phyloP scores from a whole-genome alignment of 2,888 invertebrate genomes.

The Pristionchus arcanus region DNA sequence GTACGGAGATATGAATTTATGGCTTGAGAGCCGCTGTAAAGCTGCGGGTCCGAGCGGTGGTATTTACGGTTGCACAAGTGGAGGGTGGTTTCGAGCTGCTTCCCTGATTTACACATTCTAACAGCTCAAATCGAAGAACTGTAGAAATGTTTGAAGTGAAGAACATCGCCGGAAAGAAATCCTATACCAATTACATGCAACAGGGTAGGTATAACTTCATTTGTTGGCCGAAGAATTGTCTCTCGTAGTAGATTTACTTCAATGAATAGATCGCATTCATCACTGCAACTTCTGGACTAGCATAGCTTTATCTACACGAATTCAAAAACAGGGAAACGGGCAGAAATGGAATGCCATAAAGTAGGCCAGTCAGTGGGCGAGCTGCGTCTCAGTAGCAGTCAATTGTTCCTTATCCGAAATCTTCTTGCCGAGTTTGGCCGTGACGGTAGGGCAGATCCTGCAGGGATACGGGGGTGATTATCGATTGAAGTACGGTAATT shows the following conservation, averaged over 20 bases:
- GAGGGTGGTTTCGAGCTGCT: too few species aligned
- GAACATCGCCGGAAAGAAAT: too few species aligned
- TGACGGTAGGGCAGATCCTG: conserved; percentile 23
- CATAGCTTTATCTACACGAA: background rate
- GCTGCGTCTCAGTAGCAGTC: background rate
- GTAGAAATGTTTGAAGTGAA: too few species aligned
- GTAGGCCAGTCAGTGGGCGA: background rate
- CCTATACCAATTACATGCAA: too few species aligned
- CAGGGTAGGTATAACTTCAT: too few species aligned
- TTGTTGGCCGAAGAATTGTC: too few species aligned
- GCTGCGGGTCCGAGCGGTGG: background rate
- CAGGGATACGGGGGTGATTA: background rate
- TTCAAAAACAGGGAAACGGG: background rate
- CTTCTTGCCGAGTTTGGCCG: conserved; percentile 2
- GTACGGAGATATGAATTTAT: conserved; percentile 25
- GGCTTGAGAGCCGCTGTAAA: conserved; percentile 19
- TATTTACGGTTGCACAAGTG: background rate
- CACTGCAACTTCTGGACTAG: background rate
- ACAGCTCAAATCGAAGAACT: too few species aligned
- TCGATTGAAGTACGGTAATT: too few species aligned
- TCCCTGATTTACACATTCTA: too few species aligned
- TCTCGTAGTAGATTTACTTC: too few species aligned
- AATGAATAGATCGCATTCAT: too few species aligned
- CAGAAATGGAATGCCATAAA: background rate
- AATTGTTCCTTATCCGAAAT: background rate